A percentile compares a stretch with the other conserved stretches of the same genome.
Evolutionary conservation across 2,888 invertebrate species (phyloP).

Genomic region (Nemapogon koenigi): DNA sequence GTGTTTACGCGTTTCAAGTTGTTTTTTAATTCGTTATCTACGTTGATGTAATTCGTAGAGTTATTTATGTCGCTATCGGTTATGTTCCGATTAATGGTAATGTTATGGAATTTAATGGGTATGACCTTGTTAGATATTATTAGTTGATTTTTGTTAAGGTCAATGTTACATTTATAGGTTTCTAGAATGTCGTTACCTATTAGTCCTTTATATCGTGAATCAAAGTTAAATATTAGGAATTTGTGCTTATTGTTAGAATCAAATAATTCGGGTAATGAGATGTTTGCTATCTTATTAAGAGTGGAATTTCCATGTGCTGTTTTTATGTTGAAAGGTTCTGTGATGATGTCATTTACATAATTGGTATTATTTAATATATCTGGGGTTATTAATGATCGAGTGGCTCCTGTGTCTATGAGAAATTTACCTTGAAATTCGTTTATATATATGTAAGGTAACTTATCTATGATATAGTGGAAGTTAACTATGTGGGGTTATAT

Average conservation of each 20-base stretch:
- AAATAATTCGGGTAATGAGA: constrained; percentile 15
- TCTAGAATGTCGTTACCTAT: constrained; percentile 7
- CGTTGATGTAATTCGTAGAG: not conserved
- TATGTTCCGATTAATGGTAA: not conserved
- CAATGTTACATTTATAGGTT: constrained; percentile 16
- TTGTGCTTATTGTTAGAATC: constrained; percentile 16
- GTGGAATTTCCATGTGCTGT: constrained; percentile 32
- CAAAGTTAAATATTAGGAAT: constrained; percentile 21
- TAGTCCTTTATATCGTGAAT: constrained; percentile 11
- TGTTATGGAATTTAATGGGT: constrained; percentile 2
- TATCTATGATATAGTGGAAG: constrained; percentile 8
- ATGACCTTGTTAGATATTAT: not conserved
- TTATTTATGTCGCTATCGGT: not conserved
- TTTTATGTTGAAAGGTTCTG: constrained; percentile 31
- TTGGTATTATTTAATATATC: constrained; percentile 11
- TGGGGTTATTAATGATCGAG: constrained; percentile 17
- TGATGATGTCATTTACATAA: constrained; percentile 10
- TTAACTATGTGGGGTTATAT: constrained; percentile 7
- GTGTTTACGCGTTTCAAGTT: not conserved
- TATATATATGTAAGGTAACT: constrained; percentile 17
- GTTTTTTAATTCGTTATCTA: not conserved
- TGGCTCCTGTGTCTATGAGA: constrained; percentile 20
- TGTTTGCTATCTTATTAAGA: constrained; percentile 16
- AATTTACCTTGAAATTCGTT: constrained; percentile 19
- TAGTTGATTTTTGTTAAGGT: constrained; percentile 18